Conservation (phyloP, 2,888 invertebrate genomes). For the Microchrysa polita region DNA sequence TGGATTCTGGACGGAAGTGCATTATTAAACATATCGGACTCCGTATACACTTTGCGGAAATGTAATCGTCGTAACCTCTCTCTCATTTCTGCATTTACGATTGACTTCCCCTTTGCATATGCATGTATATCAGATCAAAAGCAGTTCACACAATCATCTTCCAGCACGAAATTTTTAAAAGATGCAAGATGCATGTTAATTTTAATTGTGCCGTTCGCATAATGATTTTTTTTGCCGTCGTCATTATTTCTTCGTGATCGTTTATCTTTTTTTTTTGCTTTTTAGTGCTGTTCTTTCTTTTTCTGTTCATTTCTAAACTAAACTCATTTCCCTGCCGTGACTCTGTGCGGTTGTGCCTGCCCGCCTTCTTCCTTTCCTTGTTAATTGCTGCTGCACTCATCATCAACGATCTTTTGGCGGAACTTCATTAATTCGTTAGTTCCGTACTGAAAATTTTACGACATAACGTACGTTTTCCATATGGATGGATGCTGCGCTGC, state of each 20-base stretch:
- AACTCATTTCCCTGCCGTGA: no score
- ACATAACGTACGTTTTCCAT: neutral
- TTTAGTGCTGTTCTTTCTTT: no score
- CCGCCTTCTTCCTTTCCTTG: no score
- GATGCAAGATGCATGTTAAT: constrained; percentile 6
- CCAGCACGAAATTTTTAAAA: neutral
- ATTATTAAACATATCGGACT: neutral
- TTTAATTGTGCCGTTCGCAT: neutral
- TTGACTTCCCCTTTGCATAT: no score
- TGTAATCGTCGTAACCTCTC: neutral
- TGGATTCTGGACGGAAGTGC: constrained; percentile 5
- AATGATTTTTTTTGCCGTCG: neutral
- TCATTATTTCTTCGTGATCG: neutral
- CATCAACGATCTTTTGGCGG: constrained; percentile 7
- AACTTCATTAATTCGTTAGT: constrained; percentile 1
- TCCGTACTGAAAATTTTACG: neutral
- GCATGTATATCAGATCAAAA: no score
- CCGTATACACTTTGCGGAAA: constrained; percentile 6
- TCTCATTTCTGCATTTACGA: neutral
- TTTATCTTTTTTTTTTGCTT: neutral
- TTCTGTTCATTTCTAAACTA: no score
- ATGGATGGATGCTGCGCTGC: no score
- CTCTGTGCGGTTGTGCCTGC: no score
- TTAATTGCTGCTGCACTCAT: neutral
- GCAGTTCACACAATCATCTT: no score